Evolutionary conservation across 2,888 invertebrate species (phyloP).

Genomic region (Idaea straminata): DNA sequence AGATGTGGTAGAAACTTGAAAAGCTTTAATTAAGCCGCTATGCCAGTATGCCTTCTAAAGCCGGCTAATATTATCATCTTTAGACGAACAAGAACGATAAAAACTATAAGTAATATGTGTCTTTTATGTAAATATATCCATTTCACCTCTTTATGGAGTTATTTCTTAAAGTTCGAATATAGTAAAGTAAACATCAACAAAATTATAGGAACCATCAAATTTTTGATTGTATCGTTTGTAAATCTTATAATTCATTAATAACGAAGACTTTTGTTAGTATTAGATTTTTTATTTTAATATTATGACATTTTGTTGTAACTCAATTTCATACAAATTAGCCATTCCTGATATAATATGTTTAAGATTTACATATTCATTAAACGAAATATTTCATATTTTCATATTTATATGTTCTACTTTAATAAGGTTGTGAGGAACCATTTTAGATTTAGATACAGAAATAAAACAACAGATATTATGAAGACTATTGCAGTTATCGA

Average conservation of each 20-base stretch:
- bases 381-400: slow-evolving; percentile 16
- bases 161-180: neutral
- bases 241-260: slow-evolving; percentile 4
- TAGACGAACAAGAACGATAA: neutral
- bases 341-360: slow-evolving; percentile 17
- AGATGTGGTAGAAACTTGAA: neutral
- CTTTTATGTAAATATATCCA: neutral
- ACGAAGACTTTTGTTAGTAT: slow-evolving; percentile 4
- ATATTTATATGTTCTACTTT: slow-evolving; percentile 15
- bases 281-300: slow-evolving; percentile 9
- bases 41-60: neutral
- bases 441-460: slow-evolving; percentile 5
- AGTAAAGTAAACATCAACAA: slow-evolving; percentile 6
- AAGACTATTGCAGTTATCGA: slow-evolving; percentile 16
- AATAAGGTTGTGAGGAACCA: slow-evolving; percentile 4
- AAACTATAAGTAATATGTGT: neutral
- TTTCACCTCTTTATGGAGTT: neutral
- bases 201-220: slow-evolving; percentile 10
- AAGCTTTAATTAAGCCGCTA: neutral
- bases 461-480: slow-evolving; percentile 4
- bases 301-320: slow-evolving; percentile 23
- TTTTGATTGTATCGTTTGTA: slow-evolving; percentile 11
- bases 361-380: slow-evolving; percentile 24
- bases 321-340: slow-evolving; percentile 22
- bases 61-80: neutral